phyloP scores from a whole-genome alignment of 2,888 invertebrate species.

The Scelioninae gen. 1 region DNA sequence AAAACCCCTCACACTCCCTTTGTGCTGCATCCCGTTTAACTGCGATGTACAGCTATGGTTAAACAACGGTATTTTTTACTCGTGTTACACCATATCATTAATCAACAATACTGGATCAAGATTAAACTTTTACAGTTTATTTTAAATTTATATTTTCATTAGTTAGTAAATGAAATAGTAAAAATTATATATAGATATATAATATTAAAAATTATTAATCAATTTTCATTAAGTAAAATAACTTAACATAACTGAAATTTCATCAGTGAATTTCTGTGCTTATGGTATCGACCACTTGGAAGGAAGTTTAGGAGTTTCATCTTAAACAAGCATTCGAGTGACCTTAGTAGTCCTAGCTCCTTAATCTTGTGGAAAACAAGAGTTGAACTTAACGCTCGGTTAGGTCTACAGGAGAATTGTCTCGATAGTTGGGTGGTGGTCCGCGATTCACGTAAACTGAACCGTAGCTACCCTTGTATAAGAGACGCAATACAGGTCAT shows the following conservation, averaged over 20 bases:
- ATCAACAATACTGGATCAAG: no score
- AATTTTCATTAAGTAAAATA: conserved; percentile 6
- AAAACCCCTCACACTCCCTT: no score
- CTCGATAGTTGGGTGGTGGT: conserved; percentile 71
- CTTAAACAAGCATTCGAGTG: conserved; percentile 56
- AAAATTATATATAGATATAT: no score
- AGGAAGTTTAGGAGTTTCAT: conserved; percentile 53
- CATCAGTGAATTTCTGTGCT: not conserved
- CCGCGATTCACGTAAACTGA: conserved; percentile 68
- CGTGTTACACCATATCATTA: no score
- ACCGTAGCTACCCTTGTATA: conserved; percentile 72
- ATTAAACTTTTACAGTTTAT: no score
- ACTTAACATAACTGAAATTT: not conserved
- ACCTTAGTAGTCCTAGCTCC: conserved; percentile 63
- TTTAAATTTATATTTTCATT: no score
- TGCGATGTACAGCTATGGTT: no score
- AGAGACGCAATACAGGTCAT: conserved; percentile 68
- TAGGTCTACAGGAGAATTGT: conserved; percentile 75
- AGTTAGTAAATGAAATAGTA: no score
- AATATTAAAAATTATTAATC: not conserved
- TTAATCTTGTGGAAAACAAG: conserved; percentile 75
- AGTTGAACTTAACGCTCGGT: conserved; percentile 81
- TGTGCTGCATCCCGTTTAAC: no score
- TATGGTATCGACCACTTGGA: conserved; percentile 24
- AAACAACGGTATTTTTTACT: no score